These are phyloP conservation scores for Vombatus ursinus DNA, from an alignment of 2,113 vertebrate species.

Conservation along the genomic window DNA sequence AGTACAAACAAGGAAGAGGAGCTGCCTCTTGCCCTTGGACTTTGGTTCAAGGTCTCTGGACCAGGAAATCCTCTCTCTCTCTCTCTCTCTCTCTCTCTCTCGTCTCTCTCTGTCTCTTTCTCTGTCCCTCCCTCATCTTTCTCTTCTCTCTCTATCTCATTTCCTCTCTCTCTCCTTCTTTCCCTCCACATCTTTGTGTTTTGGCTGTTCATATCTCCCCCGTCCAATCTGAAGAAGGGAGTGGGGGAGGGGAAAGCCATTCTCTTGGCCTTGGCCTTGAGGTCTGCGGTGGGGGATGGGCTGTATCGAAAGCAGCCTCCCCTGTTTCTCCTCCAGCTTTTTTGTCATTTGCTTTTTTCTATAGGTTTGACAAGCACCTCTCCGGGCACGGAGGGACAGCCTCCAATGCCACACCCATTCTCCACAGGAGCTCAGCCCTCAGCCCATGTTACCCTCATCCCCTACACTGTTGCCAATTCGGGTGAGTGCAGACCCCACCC, in stretches of 20 bases:
- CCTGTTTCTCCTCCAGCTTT: background rate
- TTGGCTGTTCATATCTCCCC: background rate
- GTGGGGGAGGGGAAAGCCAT: background rate
- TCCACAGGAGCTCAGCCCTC: slow-evolving; percentile 63
- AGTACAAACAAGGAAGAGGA: background rate
- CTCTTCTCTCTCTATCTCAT: too few species aligned
- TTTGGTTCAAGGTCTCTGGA: slow-evolving; percentile 3
- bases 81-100: too few species aligned
- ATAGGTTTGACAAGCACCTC: background rate
- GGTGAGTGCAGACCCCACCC: slow-evolving; percentile 59
- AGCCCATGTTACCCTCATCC: slow-evolving; percentile 75
- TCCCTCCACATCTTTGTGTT: background rate
- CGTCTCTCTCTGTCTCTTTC: too few species aligned
- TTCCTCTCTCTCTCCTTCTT: too few species aligned
- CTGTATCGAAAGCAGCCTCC: background rate
- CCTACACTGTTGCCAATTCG: slow-evolving; percentile 21
- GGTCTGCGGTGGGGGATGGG: background rate
- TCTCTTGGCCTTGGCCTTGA: background rate
- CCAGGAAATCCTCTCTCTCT: background rate
- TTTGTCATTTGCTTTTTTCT: background rate
- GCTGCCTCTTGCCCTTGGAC: background rate
- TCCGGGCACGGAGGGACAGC: background rate
- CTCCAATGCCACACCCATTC: background rate
- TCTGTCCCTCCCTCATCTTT: too few species aligned
- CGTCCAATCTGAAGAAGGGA: background rate